Percentiles rank a stretch among this genome's conserved stretches.
Conservation (phyloP, 1,140 invertebrate species). For the Microplitis mediator region DNA sequence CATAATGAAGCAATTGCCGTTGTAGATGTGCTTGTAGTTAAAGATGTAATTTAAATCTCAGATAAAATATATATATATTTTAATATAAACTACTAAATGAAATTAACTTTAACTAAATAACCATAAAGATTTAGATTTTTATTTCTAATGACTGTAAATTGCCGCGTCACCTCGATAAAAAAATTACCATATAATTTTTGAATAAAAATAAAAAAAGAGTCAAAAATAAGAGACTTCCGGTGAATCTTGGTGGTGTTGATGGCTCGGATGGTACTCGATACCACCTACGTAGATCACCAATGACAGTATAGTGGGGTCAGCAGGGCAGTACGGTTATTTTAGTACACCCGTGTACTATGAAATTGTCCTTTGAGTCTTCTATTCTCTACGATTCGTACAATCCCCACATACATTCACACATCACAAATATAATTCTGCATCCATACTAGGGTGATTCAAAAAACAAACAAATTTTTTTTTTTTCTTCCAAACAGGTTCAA, state of each 20-base stretch:
- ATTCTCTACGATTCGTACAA: not conserved
- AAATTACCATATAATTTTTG: constrained; percentile 4
- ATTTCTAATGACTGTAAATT: too few species aligned
- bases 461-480: too few species aligned
- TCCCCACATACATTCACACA: not conserved
- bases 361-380: constrained; percentile 34
- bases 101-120: not conserved
- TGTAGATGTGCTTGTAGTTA: not conserved
- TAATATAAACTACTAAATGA: not conserved
- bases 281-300: constrained; percentile 26
- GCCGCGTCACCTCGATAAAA: not conserved
- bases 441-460: too few species aligned
- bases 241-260: constrained; percentile 26
- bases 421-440: too few species aligned
- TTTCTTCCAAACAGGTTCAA: too few species aligned
- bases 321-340: constrained; percentile 34
- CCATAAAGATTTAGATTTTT: not conserved
- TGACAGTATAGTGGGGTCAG: constrained; percentile 30
- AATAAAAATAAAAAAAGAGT: constrained; percentile 5
- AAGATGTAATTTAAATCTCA: not conserved
- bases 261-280: constrained; percentile 8
- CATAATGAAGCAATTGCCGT: not conserved
- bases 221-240: constrained; percentile 20
- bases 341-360: constrained; percentile 33
- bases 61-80: not conserved